Conservation (phyloP, 2,888 invertebrate species). For the Caenorhabditis sulstoni region DNA sequence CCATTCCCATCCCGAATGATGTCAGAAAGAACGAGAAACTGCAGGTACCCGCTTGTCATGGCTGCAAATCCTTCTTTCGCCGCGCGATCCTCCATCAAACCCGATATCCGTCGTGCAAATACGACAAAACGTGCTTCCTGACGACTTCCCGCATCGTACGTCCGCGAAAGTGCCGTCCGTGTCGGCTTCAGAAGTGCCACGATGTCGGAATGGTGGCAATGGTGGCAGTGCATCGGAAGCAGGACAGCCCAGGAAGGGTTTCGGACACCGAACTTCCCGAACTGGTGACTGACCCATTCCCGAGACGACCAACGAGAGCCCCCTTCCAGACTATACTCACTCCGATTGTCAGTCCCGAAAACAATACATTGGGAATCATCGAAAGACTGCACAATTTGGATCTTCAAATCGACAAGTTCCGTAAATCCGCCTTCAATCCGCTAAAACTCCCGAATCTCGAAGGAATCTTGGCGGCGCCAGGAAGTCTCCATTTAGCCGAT, state of each 20-base stretch:
- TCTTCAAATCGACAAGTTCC: slow-evolving; percentile 37
- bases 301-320: too few species aligned
- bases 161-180: slow-evolving; percentile 38
- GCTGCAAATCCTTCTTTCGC: slow-evolving; percentile 52
- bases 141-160: background rate
- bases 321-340: background rate
- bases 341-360: slow-evolving; percentile 21
- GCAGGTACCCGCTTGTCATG: slow-evolving; percentile 50
- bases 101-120: slow-evolving; percentile 30
- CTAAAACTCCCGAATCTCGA: slow-evolving; percentile 24
- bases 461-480: slow-evolving; percentile 21
- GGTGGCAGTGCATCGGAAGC: slow-evolving; percentile 21
- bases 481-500: slow-evolving; percentile 30
- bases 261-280: slow-evolving; percentile 37
- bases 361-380: slow-evolving; percentile 27
- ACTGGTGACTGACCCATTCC: background rate
- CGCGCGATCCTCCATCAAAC: slow-evolving; percentile 30
- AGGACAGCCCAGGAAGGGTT: slow-evolving; percentile 12
- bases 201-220: slow-evolving; percentile 39
- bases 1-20: background rate
- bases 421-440: slow-evolving; percentile 48
- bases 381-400: slow-evolving; percentile 31
- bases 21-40: background rate
- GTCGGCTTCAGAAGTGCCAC: slow-evolving; percentile 41
- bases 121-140: slow-evolving; percentile 31